Evolutionary conservation across 2,888 invertebrate species (phyloP), one percentile per base, ranked within the genome.

Genomic region (Slavum lentiscoides): DNA sequence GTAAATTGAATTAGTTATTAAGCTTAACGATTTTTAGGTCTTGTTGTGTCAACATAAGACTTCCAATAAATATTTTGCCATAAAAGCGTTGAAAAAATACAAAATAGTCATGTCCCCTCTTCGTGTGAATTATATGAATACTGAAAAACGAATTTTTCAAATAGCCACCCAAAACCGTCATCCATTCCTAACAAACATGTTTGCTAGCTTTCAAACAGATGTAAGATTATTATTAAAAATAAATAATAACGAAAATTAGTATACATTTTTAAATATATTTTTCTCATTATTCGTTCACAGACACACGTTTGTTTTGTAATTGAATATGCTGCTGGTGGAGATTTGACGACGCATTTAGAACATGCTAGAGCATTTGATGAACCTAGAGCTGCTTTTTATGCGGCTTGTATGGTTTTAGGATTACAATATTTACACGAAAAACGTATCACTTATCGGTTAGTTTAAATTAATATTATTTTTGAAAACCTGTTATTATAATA

Each of bases 21-120:
- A 9, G n/a, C 4, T 59, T 68, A 7, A 58, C 3, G 21, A 82
- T 85, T 86, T 49, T 85, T 39, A 91, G 90, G 91, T 91, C 66
- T 96, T 99, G 85, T 88, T 99, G 84, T 92, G 97, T 81, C 97
- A 98, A 88, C 94, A 97, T 88, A 93, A 92, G 87, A 92, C 94
- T 85, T 95, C 95, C 58, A 93, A 93, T 85, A 96, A 97, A 88
- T 98, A 98, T 88, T 99, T 96, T 88, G 99, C 99, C 83, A 95
- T 99, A 84, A 99, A 99, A 89, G 98, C 98, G 82, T 89, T 99
- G 86, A 99, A 99, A 88, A 99, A 99, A 88, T 98, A 98, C 84
- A 99, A 99, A 88, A 98, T 99, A 83, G 96, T 99, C 85, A 99
- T 99, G 87, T 99, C 99, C n/a, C n/a, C n/a, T n/a, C n/a, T n/a